Conservation (phyloP, 1,140 invertebrate species). For the Antheraea pernyi region DNA sequence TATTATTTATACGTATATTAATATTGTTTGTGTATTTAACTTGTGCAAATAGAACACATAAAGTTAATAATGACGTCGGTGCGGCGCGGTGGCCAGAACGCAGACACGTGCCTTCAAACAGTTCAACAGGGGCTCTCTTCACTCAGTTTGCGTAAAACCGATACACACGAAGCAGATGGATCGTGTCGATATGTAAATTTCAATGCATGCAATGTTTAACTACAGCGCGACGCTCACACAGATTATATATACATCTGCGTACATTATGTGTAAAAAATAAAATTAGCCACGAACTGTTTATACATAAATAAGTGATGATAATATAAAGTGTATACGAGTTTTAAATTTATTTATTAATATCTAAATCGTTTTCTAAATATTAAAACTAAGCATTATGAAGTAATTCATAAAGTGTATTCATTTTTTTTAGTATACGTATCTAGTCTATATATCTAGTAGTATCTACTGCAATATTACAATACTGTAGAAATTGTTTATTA, state of each 20-base stretch:
- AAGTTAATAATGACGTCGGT: background rate
- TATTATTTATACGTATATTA: background rate
- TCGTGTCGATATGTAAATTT: conserved; percentile 1
- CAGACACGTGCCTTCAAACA: background rate
- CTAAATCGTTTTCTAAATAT: background rate
- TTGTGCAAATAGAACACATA: background rate
- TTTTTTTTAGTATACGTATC: too few relatives aligned
- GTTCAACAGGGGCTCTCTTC: background rate
- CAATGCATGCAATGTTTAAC: background rate
- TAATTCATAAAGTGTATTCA: too few relatives aligned
- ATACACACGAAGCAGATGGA: conserved; percentile 1
- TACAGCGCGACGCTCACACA: background rate
- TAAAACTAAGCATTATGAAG: too few relatives aligned
- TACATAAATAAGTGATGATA: background rate
- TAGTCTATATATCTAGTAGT: too few relatives aligned
- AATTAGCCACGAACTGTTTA: background rate
- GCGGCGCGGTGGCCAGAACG: background rate
- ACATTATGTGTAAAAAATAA: background rate
- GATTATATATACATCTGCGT: background rate
- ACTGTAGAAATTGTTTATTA: too few relatives aligned
- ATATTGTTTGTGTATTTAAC: background rate
- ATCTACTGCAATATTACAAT: too few relatives aligned
- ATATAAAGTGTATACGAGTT: background rate
- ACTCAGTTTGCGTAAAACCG: background rate
- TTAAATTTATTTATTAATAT: background rate